Evolutionary conservation across 23 tunicate genomes (phyloP), one percentile per base, ranked within the genome.

Genomic region (Corella eumyota): DNA sequence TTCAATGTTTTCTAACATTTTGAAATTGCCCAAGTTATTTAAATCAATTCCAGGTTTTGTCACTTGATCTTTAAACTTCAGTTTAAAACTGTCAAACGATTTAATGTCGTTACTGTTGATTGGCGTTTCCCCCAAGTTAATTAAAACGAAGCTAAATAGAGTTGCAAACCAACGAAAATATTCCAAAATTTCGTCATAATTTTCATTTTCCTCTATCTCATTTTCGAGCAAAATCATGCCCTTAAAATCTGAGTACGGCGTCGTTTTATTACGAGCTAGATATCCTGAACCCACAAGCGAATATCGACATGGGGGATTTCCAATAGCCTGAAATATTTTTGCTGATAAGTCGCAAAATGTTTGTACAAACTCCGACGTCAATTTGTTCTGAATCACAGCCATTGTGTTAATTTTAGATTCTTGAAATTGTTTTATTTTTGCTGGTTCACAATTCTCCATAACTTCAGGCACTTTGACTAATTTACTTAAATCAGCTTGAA

Each of bases 91-190:
- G 15, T 40, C 15, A 3, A 54, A 15, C 2, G 33, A 32, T 23
- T 32, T 32, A 26, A 54, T 15, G 1, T 19, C 60, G 33, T 26
- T 54, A 7, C 27, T 26, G 2, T 34, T 56, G 21, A 69, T 34
- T 1, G 38, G 25, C 35, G 63, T 50, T 55, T 69, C 52, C 56
- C 64, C 52, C 28, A 59, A 59, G 47, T 59, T 35, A 19, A 58
- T 35, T 32, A 59, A 2, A 27, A 71, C 45, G 24, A 71, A 31
- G 49, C 60, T 67, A 20, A 71, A 71, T 3, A 59, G 13, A 17
- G 61, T 23, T 7, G 57, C 36, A 29, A 57, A 59, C 77, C 77
- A 71, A 29, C 53, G 27, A 60, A 71, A 71, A 40, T 71, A 71
- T 21, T 71, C 77, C 4, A 71, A 30, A 5, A 45, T 32, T n/a